Conservation (phyloP, 2,113 vertebrate genomes). For the Myotis lucifugus region DNA sequence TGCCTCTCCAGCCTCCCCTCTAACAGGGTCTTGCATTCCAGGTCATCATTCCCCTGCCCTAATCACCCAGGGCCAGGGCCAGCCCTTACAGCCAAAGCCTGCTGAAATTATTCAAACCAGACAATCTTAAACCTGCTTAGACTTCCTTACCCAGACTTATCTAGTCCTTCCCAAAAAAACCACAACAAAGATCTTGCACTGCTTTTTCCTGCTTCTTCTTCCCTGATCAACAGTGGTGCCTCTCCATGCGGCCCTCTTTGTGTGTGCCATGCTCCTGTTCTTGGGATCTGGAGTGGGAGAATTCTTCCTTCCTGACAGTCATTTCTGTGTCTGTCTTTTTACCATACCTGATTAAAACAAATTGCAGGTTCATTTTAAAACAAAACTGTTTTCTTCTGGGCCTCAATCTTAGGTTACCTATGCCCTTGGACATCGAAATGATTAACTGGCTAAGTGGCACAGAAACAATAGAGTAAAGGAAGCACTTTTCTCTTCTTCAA, state of each 20-base stretch:
- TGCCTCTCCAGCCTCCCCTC: background rate
- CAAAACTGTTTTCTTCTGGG: background rate
- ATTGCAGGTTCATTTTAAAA: background rate
- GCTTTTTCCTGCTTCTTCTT: background rate
- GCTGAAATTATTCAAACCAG: background rate
- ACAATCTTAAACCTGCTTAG: background rate
- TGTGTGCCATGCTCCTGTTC: background rate
- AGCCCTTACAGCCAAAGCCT: background rate
- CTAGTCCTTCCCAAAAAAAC: background rate
- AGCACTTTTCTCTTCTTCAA: background rate
- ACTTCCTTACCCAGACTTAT: background rate
- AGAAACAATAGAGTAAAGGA: background rate
- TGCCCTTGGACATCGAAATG: background rate
- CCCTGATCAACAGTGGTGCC: background rate
- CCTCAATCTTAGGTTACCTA: background rate
- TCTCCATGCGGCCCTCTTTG: fast-evolving
- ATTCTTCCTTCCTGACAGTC: background rate
- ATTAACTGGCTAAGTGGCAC: background rate
- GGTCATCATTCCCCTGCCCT: background rate
- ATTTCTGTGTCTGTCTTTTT: background rate
- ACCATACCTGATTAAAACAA: background rate
- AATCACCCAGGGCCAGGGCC: background rate
- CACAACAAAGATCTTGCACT: background rate
- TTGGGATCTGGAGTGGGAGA: background rate
- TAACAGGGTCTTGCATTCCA: background rate